Evolutionary conservation across 35 echinoderm and acorn worm genomes (phyloP), one percentile per base, ranked within the genome.

Genomic region (Holothuria glaberrima): DNA sequence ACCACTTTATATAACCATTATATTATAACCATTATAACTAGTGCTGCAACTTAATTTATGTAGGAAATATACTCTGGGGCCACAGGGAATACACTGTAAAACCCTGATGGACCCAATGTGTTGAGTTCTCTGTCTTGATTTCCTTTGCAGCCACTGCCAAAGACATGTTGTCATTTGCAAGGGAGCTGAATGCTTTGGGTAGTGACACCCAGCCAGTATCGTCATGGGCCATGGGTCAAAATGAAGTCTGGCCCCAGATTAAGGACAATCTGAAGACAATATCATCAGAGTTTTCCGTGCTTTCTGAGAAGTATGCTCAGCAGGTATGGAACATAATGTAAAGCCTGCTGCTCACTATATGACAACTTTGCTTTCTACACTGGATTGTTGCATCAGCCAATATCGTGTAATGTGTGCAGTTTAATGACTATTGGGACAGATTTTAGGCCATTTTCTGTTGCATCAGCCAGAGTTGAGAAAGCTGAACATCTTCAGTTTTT

Each of bases 191-290:
- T 83, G 57, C 69, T 52, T 52, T 99, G 21, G 83, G 91, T 6
- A 86, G 88, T 59, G 93, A 99, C 18, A 74, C 62, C 16, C 93
- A 95, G 50, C 83, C 91, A 2, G 88, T 82, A 12, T 95, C 97
- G 17, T 86, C 97, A 20, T 99, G 97, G 97, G 97, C 97, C 24
- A 93, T 94, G 93, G 97, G 93, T 0, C 59, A 72, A 75, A 99
- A 95, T 87, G 97, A 99, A 22, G 65, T 86, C 12, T 99, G 97
- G 97, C 91, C 93, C 9, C 80, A 95, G 30, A 92, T 99, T 58
- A 99, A 99, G 75, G 88, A 82, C 3, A 91, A 94, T 25, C 89
- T 99, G 10, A 93, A 94, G 46, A 77, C 91, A 9, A 87, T 99
- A 26, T 88, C 97, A 19, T 88, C 94, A 18, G 97, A 99, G 71